Conservation (phyloP, 2,797 vertebrate species). For the Pseudocheirus occidentalis region DNA sequence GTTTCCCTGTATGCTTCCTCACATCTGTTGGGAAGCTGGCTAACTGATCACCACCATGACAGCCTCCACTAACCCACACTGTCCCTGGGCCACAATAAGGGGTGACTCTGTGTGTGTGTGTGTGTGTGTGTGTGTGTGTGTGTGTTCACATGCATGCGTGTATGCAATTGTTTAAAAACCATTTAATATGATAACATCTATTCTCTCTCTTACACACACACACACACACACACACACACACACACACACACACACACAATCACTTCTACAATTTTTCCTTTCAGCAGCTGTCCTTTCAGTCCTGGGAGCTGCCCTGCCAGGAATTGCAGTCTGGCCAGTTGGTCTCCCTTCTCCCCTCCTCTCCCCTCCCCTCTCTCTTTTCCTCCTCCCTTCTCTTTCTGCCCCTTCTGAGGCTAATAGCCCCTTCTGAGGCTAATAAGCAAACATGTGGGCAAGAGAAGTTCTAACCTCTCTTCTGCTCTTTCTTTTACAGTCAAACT, state of each 20-base stretch:
- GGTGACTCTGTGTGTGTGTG: not conserved
- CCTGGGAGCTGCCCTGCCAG: not conserved
- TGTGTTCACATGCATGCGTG: not conserved
- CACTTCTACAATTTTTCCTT: not conserved
- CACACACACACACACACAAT: not conserved
- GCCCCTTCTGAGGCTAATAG: not conserved
- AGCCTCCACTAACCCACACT: not conserved
- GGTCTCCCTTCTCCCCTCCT: not conserved
- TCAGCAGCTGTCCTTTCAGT: not conserved
- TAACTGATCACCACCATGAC: not conserved
- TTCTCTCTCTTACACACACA: constrained; percentile 78
- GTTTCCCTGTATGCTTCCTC: constrained; percentile 82
- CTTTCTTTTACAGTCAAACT: constrained; percentile 77
- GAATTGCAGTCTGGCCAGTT: not conserved
- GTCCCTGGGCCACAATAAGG: constrained; percentile 33
- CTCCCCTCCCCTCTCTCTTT: no score
- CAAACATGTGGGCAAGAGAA: not conserved
- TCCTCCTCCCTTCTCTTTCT: not conserved
- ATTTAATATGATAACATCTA: constrained; percentile 91
- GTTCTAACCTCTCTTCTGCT: constrained; percentile 71
- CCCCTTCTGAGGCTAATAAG: not conserved
- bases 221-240: constrained; percentile 58
- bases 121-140: no score
- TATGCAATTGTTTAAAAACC: constrained; percentile 85
- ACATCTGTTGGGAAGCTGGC: constrained; percentile 70